phyloP scores from a whole-genome alignment of 2,888 invertebrate genomes.

The Lasius platythorax region DNA sequence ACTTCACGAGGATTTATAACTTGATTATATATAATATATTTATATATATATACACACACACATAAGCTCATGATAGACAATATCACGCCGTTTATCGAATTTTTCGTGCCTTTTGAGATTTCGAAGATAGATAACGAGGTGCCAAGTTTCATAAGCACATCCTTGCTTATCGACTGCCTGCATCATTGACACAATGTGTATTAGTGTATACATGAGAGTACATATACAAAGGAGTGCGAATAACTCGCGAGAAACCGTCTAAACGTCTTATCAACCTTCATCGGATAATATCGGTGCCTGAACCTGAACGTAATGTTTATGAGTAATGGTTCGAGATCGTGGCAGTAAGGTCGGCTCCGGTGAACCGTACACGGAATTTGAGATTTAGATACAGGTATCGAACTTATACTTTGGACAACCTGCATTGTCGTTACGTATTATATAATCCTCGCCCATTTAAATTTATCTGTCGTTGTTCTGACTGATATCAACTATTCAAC shows the following conservation, averaged over 20 bases:
- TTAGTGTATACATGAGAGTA: slow-evolving; percentile 40
- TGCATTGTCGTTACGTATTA: slow-evolving; percentile 78
- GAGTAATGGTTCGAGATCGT: slow-evolving; percentile 80
- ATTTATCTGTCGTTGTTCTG: slow-evolving; percentile 58
- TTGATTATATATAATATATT: slow-evolving; percentile 50
- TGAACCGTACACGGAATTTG: slow-evolving; percentile 80
- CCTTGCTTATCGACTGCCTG: slow-evolving; percentile 72
- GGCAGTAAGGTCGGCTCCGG: slow-evolving; percentile 77
- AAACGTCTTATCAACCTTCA: slow-evolving; percentile 75
- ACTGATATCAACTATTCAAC: slow-evolving; percentile 1
- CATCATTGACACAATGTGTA: slow-evolving; percentile 70
- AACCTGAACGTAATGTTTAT: slow-evolving; percentile 76
- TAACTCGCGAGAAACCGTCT: slow-evolving; percentile 72
- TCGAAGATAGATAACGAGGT: slow-evolving; percentile 66
- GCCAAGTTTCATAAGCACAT: slow-evolving; percentile 77
- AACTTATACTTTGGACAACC: slow-evolving; percentile 75
- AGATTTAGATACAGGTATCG: slow-evolving; percentile 78
- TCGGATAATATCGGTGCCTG: slow-evolving; percentile 76
- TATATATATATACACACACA: neutral
- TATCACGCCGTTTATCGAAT: slow-evolving; percentile 63
- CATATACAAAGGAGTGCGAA: slow-evolving; percentile 52
- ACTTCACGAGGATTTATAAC: slow-evolving; percentile 61
- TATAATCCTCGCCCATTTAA: slow-evolving; percentile 68
- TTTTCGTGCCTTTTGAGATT: slow-evolving; percentile 64
- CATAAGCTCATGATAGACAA: slow-evolving; percentile 66